A percentile compares a stretch with the other conserved stretches of the same genome.
These are phyloP conservation scores for Todiramphus saurophagus DNA, from an alignment of 2,113 vertebrate genomes.

Conservation along the genomic window DNA sequence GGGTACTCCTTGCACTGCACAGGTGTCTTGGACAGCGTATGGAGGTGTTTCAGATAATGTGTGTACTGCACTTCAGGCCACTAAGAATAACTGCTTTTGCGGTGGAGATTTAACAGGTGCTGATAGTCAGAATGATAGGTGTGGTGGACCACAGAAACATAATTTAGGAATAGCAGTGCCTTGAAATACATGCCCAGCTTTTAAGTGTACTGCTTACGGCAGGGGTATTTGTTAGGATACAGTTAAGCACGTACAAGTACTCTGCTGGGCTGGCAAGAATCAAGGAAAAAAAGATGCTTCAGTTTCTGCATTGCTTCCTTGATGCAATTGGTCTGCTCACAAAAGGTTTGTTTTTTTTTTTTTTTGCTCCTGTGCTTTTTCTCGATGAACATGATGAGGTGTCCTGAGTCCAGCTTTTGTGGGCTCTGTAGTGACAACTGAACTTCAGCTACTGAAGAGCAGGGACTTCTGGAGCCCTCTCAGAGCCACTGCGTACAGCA, in stretches of 20 bases:
- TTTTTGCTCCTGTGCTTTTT: background rate
- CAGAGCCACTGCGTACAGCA: background rate
- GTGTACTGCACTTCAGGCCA: background rate
- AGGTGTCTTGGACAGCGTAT: background rate
- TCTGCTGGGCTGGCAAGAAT: background rate
- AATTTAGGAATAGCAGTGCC: accelerated
- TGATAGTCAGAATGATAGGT: accelerated
- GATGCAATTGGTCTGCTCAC: background rate
- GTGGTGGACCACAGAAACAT: background rate
- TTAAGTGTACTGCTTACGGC: background rate
- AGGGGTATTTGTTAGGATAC: background rate
- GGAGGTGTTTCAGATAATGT: background rate
- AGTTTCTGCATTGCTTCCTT: background rate
- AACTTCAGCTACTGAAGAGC: background rate
- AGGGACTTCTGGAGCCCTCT: background rate
- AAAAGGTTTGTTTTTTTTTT: background rate
- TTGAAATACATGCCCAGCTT: background rate
- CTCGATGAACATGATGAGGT: background rate
- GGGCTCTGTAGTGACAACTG: background rate
- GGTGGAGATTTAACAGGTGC: background rate
- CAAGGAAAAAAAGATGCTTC: background rate
- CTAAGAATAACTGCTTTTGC: background rate
- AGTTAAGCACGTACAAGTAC: background rate
- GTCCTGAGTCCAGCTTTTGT: background rate
- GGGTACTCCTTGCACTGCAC: background rate